These are phyloP conservation scores for Drosophila pandora DNA, from an alignment of 1,140 invertebrate genomes.

Conservation along the genomic window DNA sequence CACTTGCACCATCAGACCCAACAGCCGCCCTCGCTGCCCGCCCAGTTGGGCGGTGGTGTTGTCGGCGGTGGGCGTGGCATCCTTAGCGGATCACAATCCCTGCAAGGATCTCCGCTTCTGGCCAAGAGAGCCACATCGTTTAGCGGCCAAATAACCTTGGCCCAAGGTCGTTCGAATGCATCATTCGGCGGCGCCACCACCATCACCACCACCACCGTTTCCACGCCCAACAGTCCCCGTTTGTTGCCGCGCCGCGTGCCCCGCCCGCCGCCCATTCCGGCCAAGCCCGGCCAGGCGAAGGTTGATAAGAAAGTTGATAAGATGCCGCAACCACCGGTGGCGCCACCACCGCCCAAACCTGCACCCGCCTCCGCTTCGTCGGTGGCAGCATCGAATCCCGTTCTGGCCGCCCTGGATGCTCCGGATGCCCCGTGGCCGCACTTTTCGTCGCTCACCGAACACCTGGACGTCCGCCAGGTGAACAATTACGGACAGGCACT, in stretches of 20 bases:
- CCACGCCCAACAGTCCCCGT: constrained; percentile 88
- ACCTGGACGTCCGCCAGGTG: constrained; percentile 79
- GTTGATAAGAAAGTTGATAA: background rate
- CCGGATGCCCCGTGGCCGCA: constrained; percentile 81
- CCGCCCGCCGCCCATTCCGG: constrained; percentile 86
- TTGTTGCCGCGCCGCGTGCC: constrained; percentile 86
- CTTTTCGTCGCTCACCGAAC: constrained; percentile 77
- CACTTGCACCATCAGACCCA: constrained; percentile 43
- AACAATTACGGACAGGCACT: constrained; percentile 78
- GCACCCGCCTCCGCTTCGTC: background rate
- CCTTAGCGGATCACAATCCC: constrained; percentile 60
- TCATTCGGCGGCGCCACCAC: constrained; percentile 21
- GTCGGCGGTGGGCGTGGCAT: constrained; percentile 15
- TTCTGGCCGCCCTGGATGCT: constrained; percentile 62
- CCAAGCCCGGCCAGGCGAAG: constrained; percentile 61
- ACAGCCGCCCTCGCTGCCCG: constrained; percentile 65
- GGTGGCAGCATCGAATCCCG: constrained; percentile 40
- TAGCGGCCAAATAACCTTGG: constrained; percentile 73
- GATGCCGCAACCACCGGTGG: background rate
- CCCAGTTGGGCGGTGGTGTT: constrained; percentile 24
- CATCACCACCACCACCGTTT: constrained; percentile 49
- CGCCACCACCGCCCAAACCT: too few species aligned
- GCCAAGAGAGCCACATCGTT: constrained; percentile 81
- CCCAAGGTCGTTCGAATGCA: constrained; percentile 23
- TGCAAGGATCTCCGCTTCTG: constrained; percentile 71